These are phyloP conservation scores for Pygoscelis adeliae DNA, from an alignment of 2,113 vertebrate species.

Conservation along the genomic window DNA sequence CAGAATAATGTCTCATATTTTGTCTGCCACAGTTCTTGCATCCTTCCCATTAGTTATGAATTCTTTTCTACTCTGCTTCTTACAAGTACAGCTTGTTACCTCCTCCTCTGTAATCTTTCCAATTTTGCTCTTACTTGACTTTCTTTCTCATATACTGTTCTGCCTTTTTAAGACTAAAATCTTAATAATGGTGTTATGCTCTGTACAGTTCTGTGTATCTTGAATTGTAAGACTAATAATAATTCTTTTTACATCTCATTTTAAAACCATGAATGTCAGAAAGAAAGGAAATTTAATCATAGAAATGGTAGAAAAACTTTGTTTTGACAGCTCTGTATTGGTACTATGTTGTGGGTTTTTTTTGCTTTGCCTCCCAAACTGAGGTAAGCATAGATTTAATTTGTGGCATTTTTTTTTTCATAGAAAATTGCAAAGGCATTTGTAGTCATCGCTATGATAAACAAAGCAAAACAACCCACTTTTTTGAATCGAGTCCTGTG, in stretches of 20 bases:
- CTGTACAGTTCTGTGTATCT: neutral
- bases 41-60: neutral
- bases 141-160: neutral
- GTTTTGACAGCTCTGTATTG: neutral
- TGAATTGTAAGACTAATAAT: constrained; percentile 2
- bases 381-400: neutral
- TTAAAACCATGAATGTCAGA: neutral
- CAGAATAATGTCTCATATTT: neutral
- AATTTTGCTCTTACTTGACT: constrained; percentile 2
- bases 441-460: neutral
- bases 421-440: neutral
- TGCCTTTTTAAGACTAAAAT: neutral
- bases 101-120: constrained; percentile 15
- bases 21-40: neutral
- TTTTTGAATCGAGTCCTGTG: neutral
- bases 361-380: neutral
- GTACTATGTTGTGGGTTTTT: neutral
- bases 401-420: neutral
- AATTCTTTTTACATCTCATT: neutral
- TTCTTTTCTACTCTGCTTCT: neutral
- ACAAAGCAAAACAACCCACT: neutral
- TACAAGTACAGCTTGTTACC: constrained; percentile 6
- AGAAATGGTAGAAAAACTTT: neutral
- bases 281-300: neutral
- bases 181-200: constrained; percentile 5